Evolutionary conservation across 1,140 invertebrate genomes (phyloP).

Genomic region (Drosophila micromelanica): DNA sequence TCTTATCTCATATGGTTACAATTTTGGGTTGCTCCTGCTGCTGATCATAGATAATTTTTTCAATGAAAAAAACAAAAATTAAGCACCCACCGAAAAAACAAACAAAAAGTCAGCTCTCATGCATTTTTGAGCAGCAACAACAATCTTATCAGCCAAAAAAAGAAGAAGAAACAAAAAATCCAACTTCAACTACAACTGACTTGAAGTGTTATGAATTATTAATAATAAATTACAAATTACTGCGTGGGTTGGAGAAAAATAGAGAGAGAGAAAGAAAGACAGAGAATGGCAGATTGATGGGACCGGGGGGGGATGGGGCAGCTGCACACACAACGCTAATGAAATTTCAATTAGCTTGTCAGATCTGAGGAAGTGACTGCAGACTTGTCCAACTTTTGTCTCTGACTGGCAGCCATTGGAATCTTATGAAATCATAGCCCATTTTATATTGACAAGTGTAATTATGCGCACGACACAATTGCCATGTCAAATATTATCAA

Average conservation of each 20-base stretch:
- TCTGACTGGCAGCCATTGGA: slow-evolving; percentile 25
- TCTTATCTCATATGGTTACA: slow-evolving; percentile 32
- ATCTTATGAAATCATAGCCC: slow-evolving; percentile 76
- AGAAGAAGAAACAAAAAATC: slow-evolving; percentile 8
- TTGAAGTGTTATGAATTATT: slow-evolving; percentile 77
- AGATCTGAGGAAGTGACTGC: slow-evolving; percentile 61
- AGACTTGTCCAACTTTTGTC: slow-evolving; percentile 53
- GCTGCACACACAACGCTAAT: slow-evolving; percentile 65
- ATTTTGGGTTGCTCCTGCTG: slow-evolving; percentile 19
- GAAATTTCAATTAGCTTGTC: slow-evolving; percentile 83
- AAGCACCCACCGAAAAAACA: slow-evolving; percentile 8
- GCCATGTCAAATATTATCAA: slow-evolving; percentile 77
- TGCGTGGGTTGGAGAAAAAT: slow-evolving; percentile 5
- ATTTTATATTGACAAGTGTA: slow-evolving; percentile 82
- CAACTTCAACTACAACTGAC: slow-evolving; percentile 16
- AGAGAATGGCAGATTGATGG: too few species aligned
- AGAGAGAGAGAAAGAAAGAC: neutral
- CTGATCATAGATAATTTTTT: slow-evolving; percentile 72
- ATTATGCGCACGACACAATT: slow-evolving; percentile 81
- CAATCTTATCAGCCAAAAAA: slow-evolving; percentile 60
- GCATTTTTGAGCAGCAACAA: slow-evolving; percentile 35
- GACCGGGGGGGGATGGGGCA: neutral
- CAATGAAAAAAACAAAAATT: slow-evolving; percentile 50
- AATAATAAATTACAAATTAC: slow-evolving; percentile 83
- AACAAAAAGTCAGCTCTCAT: slow-evolving; percentile 16